Conservation (phyloP, 2,797 vertebrate genomes). For the Labroides dimidiatus region DNA sequence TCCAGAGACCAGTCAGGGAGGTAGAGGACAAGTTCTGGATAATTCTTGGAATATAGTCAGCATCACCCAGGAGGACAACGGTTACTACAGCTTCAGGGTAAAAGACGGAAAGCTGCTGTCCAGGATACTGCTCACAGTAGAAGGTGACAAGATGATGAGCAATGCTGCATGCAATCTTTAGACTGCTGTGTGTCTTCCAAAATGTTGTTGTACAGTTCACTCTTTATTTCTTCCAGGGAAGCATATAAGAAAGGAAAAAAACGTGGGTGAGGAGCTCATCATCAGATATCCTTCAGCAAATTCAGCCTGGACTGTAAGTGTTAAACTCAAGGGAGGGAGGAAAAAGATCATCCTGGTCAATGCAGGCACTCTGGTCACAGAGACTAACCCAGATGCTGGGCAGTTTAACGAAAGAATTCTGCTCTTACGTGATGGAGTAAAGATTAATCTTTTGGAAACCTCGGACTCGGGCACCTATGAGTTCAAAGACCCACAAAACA, state of each 20-base stretch:
- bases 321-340: fast-evolving
- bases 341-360: background rate
- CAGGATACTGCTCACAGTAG: slow-evolving; percentile 18
- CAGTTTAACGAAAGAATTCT: background rate
- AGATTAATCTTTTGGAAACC: background rate
- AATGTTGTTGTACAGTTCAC: background rate
- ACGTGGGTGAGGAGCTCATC: fast-evolving
- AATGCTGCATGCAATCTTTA: background rate
- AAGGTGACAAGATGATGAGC: slow-evolving; percentile 52
- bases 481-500: slow-evolving; percentile 27
- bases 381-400: fast-evolving
- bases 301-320: slow-evolving; percentile 8
- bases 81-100: slow-evolving; percentile 57
- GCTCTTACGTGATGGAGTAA: fast-evolving
- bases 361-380: fast-evolving
- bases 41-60: fast-evolving
- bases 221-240: slow-evolving; percentile 37
- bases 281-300: fast-evolving
- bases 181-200: background rate
- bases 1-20: background rate
- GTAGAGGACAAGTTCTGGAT: fast-evolving
- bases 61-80: slow-evolving; percentile 46
- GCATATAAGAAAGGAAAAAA: fast-evolving
- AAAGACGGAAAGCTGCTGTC: slow-evolving; percentile 3
- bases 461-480: slow-evolving; percentile 29